Evolutionary conservation across 2,797 vertebrate genomes (phyloP).

Genomic region (Typhlichthys subterraneus): DNA sequence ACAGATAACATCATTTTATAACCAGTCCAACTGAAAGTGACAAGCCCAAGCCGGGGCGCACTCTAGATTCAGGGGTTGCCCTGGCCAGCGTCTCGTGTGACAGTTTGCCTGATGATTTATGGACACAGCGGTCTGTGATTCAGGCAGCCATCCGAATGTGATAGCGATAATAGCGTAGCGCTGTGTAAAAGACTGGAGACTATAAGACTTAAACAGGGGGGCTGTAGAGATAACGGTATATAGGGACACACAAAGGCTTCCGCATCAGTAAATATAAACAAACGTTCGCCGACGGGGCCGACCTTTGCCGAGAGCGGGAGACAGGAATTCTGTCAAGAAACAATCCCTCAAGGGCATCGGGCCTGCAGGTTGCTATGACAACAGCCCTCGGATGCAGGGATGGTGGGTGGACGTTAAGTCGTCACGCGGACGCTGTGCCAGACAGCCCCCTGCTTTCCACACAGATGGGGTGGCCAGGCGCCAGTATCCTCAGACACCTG

Average conservation of each 20-base stretch:
- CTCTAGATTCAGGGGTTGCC: conserved; percentile 7
- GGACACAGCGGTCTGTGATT: background rate
- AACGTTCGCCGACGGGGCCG: conserved; percentile 55
- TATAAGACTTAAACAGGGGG: conserved; percentile 29
- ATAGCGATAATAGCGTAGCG: conserved; percentile 33
- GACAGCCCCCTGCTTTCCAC: conserved; percentile 24
- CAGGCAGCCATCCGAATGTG: background rate
- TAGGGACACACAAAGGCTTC: conserved; percentile 36
- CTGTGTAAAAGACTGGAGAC: conserved; percentile 22
- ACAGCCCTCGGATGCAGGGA: conserved; percentile 57
- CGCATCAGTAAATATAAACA: conserved; percentile 65
- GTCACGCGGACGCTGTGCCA: background rate
- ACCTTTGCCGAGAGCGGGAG: conserved; percentile 66
- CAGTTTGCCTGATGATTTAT: conserved; percentile 22
- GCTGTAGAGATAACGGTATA: conserved; percentile 27
- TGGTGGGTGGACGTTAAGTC: conserved; percentile 46
- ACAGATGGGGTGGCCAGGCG: conserved; percentile 37
- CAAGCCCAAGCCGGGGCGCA: conserved; percentile 2
- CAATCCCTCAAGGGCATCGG: conserved; percentile 68
- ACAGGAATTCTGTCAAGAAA: conserved; percentile 72
- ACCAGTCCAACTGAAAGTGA: background rate
- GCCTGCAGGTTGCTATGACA: conserved; percentile 74
- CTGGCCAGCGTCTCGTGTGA: background rate
- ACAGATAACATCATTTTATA: background rate
- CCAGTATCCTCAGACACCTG: conserved; percentile 33